Percentiles rank a stretch among this genome's conserved stretches.
These are phyloP conservation scores for Pristionchus arcanus DNA, from an alignment of 2,888 invertebrate genomes.

Conservation along the genomic window DNA sequence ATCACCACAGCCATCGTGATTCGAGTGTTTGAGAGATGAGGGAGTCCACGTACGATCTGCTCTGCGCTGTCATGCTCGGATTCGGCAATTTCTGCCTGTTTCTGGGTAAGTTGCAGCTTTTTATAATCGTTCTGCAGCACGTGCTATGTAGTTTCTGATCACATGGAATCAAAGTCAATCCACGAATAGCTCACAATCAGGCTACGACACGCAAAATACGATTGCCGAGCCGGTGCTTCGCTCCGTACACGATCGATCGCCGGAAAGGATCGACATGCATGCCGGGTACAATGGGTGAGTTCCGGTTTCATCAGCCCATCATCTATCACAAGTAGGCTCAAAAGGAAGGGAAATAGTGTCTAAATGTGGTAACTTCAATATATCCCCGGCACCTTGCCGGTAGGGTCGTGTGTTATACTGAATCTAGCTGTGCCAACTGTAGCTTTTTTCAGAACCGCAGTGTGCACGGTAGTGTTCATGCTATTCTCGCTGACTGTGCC, in stretches of 20 bases:
- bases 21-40: too few species aligned
- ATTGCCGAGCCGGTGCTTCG: constrained; percentile 25
- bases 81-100: not conserved
- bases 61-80: constrained; percentile 63
- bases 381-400: too few species aligned
- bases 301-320: not conserved
- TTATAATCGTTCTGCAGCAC: not conserved
- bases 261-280: not conserved
- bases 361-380: too few species aligned
- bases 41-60: constrained; percentile 56
- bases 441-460: not conserved
- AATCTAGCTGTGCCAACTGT: too few species aligned
- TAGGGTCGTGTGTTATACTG: too few species aligned
- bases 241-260: constrained; percentile 25
- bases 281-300: not conserved
- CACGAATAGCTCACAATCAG: not conserved
- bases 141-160: too few species aligned
- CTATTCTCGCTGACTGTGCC: not conserved
- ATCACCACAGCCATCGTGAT: too few species aligned
- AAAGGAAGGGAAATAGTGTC: not conserved
- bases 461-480: not conserved
- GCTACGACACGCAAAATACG: constrained; percentile 12
- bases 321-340: too few species aligned
- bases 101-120: not conserved
- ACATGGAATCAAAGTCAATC: too few species aligned